Percentiles rank a stretch among this genome's conserved stretches.
Evolutionary conservation across 1,140 invertebrate genomes (phyloP).

Genomic region (Drosophila pandora): DNA sequence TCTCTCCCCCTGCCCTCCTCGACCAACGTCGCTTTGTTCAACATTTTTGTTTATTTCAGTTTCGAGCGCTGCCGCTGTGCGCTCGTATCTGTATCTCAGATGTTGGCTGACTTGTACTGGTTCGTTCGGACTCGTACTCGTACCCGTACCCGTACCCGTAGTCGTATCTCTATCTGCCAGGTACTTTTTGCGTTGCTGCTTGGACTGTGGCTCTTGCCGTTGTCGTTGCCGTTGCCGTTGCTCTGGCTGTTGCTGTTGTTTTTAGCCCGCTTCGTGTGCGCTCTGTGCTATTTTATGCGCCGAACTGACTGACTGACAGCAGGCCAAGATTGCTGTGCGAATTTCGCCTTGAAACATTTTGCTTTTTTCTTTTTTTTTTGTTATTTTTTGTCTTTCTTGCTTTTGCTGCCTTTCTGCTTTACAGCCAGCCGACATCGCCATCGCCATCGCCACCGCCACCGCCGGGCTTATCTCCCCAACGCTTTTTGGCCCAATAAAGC

Average conservation of each 20-base stretch:
- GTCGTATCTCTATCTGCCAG: conserved; percentile 65
- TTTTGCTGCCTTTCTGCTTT: conserved; percentile 14
- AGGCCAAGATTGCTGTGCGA: conserved; percentile 58
- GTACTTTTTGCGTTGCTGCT: conserved; percentile 63
- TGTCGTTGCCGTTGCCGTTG: conserved; percentile 11
- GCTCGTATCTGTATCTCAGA: conserved; percentile 71
- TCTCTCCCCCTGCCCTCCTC: neutral
- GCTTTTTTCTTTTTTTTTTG: conserved; percentile 78
- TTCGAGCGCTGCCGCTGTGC: conserved; percentile 31
- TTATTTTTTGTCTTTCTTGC: conserved; percentile 58
- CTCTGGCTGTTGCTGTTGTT: conserved; percentile 54
- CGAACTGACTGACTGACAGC: conserved; percentile 52
- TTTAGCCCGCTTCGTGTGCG: conserved; percentile 63
- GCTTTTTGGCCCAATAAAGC: conserved; percentile 58
- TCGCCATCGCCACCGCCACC: conserved; percentile 19
- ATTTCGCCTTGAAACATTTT: conserved; percentile 83
- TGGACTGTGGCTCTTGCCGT: conserved; percentile 42
- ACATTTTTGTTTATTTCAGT: conserved; percentile 81
- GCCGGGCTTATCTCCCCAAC: conserved; percentile 62
- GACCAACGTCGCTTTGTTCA: conserved; percentile 60
- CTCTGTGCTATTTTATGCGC: conserved; percentile 80
- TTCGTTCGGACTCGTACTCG: conserved; percentile 32
- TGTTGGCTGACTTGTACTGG: conserved; percentile 58
- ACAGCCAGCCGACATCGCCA: neutral
- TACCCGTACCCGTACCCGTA: conserved; percentile 29